These are phyloP conservation scores for Pitangus sulphuratus DNA, from an alignment of 2,797 vertebrate genomes.

Conservation along the genomic window DNA sequence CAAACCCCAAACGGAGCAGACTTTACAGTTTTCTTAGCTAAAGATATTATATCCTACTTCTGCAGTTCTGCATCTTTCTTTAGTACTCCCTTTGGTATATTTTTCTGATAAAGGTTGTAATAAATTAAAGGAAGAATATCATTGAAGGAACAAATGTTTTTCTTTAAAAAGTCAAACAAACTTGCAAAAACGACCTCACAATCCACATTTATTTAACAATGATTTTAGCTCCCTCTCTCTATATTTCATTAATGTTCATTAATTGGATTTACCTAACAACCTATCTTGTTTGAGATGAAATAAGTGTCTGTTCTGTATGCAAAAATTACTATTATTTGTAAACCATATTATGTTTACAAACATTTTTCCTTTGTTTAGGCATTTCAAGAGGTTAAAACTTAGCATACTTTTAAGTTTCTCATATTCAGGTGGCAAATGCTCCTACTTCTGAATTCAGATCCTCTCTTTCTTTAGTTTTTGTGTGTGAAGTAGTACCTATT, in stretches of 20 bases:
- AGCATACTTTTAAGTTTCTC: background rate
- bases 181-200: background rate
- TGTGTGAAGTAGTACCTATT: background rate
- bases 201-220: background rate
- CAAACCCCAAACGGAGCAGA: background rate
- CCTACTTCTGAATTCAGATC: background rate
- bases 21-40: background rate
- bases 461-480: background rate
- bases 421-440: background rate
- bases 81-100: background rate
- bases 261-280: background rate
- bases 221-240: background rate
- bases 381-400: background rate
- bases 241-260: background rate
- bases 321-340: background rate
- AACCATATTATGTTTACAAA: background rate
- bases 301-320: background rate
- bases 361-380: background rate
- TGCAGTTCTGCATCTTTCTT: background rate
- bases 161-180: background rate
- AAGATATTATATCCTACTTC: background rate
- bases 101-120: background rate
- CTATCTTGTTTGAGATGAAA: background rate
- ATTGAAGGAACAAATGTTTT: background rate
- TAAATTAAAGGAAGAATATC: background rate